Conservation (phyloP, 2,888 invertebrate genomes). For the Oligia fasciuncula region DNA sequence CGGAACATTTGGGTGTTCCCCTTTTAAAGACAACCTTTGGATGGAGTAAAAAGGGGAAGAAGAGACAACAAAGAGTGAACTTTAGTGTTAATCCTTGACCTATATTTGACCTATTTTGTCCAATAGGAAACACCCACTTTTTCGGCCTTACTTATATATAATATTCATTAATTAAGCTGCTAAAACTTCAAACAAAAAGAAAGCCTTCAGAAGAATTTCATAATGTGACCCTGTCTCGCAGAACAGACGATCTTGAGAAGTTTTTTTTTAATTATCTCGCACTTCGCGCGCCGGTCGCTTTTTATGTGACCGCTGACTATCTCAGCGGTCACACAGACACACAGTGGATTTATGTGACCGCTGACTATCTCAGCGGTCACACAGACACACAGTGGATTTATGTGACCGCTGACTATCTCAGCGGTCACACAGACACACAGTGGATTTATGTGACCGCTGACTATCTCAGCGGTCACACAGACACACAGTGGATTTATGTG, state of each 20-base stretch:
- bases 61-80: neutral
- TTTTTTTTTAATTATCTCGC: neutral
- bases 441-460: neutral
- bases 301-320: neutral
- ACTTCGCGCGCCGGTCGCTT: neutral
- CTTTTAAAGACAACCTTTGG: neutral
- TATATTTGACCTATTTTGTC: neutral
- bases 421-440: neutral
- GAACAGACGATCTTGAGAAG: neutral
- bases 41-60: neutral
- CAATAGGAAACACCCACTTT: neutral
- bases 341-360: neutral
- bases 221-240: neutral
- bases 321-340: neutral
- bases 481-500: too few relatives aligned
- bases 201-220: neutral
- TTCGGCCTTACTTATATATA: neutral
- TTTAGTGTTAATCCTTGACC: neutral
- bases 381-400: too few relatives aligned
- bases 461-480: neutral
- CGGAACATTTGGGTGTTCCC: too few relatives aligned
- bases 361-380: neutral
- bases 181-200: neutral
- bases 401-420: neutral
- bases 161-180: neutral